Conservation (phyloP, 2,888 invertebrate species). For the Lasioglossum malachurum region DNA sequence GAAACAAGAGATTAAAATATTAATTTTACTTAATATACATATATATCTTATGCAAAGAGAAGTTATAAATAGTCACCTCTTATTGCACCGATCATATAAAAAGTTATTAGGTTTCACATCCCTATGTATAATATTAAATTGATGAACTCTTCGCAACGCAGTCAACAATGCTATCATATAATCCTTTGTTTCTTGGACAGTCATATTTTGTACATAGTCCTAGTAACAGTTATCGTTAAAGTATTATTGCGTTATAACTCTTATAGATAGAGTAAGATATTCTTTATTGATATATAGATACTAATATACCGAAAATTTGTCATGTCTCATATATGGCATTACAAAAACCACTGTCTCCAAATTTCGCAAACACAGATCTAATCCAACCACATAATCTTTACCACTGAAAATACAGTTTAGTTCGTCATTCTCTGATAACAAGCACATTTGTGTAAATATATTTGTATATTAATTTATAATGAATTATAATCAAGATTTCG, state of each 20-base stretch:
- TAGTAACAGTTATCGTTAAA: slow-evolving; percentile 82
- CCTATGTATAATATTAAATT: slow-evolving; percentile 93
- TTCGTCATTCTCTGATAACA: neutral
- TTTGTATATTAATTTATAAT: neutral
- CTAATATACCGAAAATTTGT: slow-evolving; percentile 89
- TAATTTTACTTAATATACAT: neutral
- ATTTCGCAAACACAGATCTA: slow-evolving; percentile 91
- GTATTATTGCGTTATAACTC: slow-evolving; percentile 13
- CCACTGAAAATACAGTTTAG: slow-evolving; percentile 88
- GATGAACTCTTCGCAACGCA: slow-evolving; percentile 93
- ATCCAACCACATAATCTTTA: slow-evolving; percentile 92
- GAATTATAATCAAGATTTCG: neutral
- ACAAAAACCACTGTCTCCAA: slow-evolving; percentile 93
- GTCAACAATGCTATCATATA: slow-evolving; percentile 93
- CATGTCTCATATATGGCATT: slow-evolving; percentile 95
- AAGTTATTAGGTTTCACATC: slow-evolving; percentile 97
- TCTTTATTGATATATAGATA: slow-evolving; percentile 64
- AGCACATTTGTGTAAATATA: neutral
- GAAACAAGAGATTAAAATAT: slow-evolving; percentile 8
- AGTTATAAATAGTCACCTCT: slow-evolving; percentile 84
- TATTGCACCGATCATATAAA: slow-evolving; percentile 91
- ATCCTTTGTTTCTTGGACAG: slow-evolving; percentile 88
- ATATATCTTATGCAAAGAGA: neutral
- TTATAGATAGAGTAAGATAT: neutral
- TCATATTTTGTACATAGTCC: slow-evolving; percentile 92